Base-by-base conservation (phyloP, 2,888 invertebrate species). In the Oligia strigilis region DNA sequence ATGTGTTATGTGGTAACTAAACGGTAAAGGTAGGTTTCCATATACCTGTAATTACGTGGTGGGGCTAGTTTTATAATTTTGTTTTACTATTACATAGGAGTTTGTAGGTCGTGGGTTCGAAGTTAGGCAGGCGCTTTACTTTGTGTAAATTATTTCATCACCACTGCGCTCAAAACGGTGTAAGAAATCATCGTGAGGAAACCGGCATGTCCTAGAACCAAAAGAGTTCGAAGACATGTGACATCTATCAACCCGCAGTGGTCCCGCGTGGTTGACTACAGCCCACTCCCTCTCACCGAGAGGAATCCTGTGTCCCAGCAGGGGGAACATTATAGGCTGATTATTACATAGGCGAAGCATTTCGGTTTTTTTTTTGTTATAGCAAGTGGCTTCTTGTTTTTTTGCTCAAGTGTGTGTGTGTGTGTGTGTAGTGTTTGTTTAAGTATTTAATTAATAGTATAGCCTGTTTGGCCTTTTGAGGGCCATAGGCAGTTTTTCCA, bases 1-100 rank as follows among this genome's bases (percentile, higher is more conserved):
- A 89, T 88, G 73, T 19, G 80, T 78, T 77, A 66, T 82, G 75
- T 77, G 58, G 72, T 65, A 3, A n/a, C 67, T 81, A 82, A 78
- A 83, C 77, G 80, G 80, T 75, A 79, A 78, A 78, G 49, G 49
- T 82, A 75, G 71, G 75, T 86, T 79, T 73, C 55, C 69, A 49
- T 83, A 66, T 55, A 81, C 40, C 3, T 64, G n/a, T 64, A 14
- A 58, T 71, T 71, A 74, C 64, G n/a, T 75, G 13, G 14, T 72
- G 58, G 4, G 13, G 14, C 4, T 64, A n/a, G 52, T 81, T 2
- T 72, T n/a, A n/a, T 55, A 19, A 40, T 17, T 13, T 29, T 36
- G 55, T 80, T 80, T 64, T 55, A 0, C 6, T 58, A 13, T 19
- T 60, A 17, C 19, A 14, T 65, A 19, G 4, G 17, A 14, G 6